phyloP scores from a whole-genome alignment of 2,113 vertebrate genomes.

The Muntiacus reevesi region DNA sequence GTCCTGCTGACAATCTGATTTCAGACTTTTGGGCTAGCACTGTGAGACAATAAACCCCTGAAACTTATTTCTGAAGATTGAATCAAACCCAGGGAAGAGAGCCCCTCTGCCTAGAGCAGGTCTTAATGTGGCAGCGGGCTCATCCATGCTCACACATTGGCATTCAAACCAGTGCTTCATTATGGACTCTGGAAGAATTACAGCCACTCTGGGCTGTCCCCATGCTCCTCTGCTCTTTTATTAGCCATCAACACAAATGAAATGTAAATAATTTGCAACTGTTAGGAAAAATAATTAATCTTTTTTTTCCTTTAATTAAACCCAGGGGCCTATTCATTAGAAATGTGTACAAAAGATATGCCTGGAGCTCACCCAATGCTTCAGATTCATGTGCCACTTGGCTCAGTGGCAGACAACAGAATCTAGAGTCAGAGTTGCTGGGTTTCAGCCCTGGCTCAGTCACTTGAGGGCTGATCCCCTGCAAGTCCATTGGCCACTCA shows the following conservation, averaged over 20 bases:
- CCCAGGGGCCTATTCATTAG: conserved; percentile 51
- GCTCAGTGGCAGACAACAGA: background rate
- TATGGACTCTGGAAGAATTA: conserved; percentile 43
- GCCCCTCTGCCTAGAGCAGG: background rate
- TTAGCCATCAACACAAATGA: conserved; percentile 47
- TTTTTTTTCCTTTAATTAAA: conserved; percentile 63
- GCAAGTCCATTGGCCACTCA: background rate
- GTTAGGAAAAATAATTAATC: conserved; percentile 53
- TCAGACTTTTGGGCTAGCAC: background rate
- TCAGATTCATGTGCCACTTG: background rate
- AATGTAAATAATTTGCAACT: conserved; percentile 68
- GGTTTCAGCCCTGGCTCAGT: background rate
- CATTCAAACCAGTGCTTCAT: background rate
- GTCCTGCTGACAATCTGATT: background rate
- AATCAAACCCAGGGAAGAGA: background rate
- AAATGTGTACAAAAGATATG: background rate
- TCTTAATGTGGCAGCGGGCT: background rate
- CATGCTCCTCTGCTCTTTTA: conserved; percentile 33
- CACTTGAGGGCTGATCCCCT: background rate
- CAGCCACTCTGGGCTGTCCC: background rate
- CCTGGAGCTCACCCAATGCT: background rate
- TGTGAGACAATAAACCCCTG: background rate
- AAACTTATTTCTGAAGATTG: background rate
- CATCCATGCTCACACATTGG: background rate
- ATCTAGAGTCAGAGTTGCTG: background rate